phyloP scores from a whole-genome alignment of 2,797 vertebrate species.

The Alectoris magna region DNA sequence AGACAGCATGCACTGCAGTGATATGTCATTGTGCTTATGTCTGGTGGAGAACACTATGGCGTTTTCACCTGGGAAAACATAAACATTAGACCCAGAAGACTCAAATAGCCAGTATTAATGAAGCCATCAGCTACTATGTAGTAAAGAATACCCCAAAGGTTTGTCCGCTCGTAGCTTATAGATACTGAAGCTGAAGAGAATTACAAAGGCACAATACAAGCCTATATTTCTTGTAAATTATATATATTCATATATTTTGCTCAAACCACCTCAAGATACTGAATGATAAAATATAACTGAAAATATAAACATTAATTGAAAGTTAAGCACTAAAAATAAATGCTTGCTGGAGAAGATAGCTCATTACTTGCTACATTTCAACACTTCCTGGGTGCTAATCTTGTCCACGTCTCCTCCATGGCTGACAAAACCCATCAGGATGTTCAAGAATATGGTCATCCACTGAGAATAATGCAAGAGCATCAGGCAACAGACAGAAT shows the following conservation, averaged over 20 bases:
- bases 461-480: neutral
- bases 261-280: constrained; percentile 40
- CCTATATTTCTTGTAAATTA: constrained; percentile 59
- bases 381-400: neutral
- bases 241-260: constrained; percentile 41
- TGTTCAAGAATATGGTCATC: neutral
- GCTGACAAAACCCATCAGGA: neutral
- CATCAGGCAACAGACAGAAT: neutral
- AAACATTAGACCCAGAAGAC: constrained; percentile 28
- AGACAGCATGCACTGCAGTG: constrained; percentile 19
- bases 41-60: constrained; percentile 37
- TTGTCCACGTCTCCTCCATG: neutral
- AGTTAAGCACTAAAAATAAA: constrained; percentile 29
- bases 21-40: constrained; percentile 37
- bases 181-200: constrained; percentile 61
- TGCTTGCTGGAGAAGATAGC: constrained; percentile 23
- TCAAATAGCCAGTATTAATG: constrained; percentile 24
- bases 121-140: constrained; percentile 37
- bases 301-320: neutral
- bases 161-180: neutral
- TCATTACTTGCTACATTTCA: constrained; percentile 26
- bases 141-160: constrained; percentile 12
- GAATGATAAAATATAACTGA: constrained; percentile 27
- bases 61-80: constrained; percentile 7
- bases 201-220: constrained; percentile 62